Conservation (phyloP, 2,888 invertebrate genomes). For the Dascillus cervinus region DNA sequence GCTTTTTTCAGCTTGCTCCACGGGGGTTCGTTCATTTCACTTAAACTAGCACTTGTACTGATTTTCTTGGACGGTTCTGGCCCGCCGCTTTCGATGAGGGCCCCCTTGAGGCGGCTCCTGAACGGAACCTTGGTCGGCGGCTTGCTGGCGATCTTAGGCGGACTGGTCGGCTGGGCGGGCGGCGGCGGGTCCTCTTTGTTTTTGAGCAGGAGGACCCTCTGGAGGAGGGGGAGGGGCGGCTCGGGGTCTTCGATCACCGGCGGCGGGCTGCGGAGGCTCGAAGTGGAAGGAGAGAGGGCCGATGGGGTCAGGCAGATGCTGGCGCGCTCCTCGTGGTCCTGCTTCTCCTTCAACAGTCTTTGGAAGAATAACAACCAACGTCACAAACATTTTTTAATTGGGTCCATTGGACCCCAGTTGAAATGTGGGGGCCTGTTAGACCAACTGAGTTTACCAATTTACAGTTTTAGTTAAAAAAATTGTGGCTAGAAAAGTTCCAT, state of each 20-base stretch:
- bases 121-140: conserved; percentile 35
- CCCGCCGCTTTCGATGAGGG: conserved; percentile 19
- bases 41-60: conserved; percentile 25
- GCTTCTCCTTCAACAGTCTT: conserved; percentile 74
- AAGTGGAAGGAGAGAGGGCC: conserved; percentile 49
- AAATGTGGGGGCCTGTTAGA: too few relatives aligned
- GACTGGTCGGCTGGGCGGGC: conserved; percentile 25
- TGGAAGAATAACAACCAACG: too few relatives aligned
- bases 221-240: conserved; percentile 58
- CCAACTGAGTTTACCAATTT: too few relatives aligned
- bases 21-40: conserved; percentile 45
- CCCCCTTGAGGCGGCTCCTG: conserved; percentile 25
- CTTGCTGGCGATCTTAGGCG: conserved; percentile 15
- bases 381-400: too few relatives aligned
- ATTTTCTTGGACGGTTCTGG: conserved; percentile 32
- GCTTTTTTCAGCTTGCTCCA: conserved; percentile 77
- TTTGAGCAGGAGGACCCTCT: conserved; percentile 67
- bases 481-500: too few relatives aligned
- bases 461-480: too few relatives aligned
- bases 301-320: conserved; percentile 38
- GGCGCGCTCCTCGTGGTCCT: conserved; percentile 54
- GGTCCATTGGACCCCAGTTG: too few relatives aligned
- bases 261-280: conserved; percentile 48
- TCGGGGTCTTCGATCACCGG: conserved; percentile 26
- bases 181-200: conserved; percentile 59